Evolutionary conservation across 92 coral and sea anemone species (phyloP).

Genomic region (Actinostola sp.): DNA sequence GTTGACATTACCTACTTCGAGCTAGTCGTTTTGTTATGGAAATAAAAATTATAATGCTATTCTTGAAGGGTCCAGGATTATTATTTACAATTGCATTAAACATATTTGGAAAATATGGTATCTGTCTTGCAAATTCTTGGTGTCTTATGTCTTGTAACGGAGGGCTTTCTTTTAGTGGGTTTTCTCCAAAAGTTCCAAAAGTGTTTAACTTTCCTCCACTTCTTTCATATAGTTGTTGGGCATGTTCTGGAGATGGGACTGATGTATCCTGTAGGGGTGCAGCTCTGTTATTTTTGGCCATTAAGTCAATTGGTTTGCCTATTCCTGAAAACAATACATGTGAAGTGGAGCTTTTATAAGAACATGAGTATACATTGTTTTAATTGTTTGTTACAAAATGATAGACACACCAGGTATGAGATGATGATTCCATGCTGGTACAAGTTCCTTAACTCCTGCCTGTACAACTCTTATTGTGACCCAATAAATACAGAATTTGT

Average conservation of each 20-base stretch:
- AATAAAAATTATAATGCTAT: conserved; percentile 6
- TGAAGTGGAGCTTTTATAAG: too few relatives aligned
- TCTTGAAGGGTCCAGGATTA: conserved; percentile 21
- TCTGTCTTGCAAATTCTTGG: conserved; percentile 23
- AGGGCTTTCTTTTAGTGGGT: conserved; percentile 22
- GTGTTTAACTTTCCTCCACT: conserved; percentile 38
- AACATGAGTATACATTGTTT: too few relatives aligned
- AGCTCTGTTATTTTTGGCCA: conserved; percentile 29
- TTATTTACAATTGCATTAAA: conserved; percentile 31
- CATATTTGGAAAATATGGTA: conserved; percentile 11
- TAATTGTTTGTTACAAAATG: too few relatives aligned
- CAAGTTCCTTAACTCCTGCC: conserved; percentile 13
- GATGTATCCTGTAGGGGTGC: conserved; percentile 4
- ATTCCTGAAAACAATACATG: too few relatives aligned
- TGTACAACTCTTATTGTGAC: conserved; percentile 29
- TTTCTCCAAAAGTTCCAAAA: conserved; percentile 27
- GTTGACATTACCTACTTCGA: too few relatives aligned
- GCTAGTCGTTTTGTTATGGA: conserved; percentile 27
- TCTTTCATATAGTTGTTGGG: conserved; percentile 29
- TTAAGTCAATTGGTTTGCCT: conserved; percentile 31
- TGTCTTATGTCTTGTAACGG: conserved; percentile 27
- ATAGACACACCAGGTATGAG: conserved; percentile 17
- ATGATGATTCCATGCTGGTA: conserved; percentile 19
- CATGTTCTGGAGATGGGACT: conserved; percentile 37
- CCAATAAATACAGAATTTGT: conserved; percentile 54